A percentile compares a stretch with the other conserved stretches of the same genome.
phyloP scores from a whole-genome alignment of 2,888 invertebrate genomes.

The Pristionchus mayeri region DNA sequence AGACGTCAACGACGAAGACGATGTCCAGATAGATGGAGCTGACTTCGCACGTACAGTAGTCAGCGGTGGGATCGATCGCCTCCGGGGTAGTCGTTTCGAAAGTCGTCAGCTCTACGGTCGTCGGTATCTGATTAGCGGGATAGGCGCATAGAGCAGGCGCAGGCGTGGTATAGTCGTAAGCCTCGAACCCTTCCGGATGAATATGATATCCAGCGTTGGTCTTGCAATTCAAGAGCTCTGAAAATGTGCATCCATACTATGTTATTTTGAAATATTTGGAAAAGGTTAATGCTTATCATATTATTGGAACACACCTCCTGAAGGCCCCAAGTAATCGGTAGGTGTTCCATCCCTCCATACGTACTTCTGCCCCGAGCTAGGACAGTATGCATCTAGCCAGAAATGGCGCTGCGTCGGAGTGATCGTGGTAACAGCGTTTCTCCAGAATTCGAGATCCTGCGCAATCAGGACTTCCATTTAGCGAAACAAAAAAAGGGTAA shows the following conservation, averaged over 20 bases:
- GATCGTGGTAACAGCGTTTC: neutral
- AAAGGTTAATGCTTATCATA: too few relatives aligned
- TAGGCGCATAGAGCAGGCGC: neutral
- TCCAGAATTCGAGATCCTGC: conserved; percentile 16
- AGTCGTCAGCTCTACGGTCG: neutral
- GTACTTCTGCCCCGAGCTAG: neutral
- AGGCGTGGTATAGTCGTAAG: neutral
- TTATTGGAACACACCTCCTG: neutral
- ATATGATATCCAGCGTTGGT: neutral
- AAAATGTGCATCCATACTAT: too few relatives aligned
- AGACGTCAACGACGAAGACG: neutral
- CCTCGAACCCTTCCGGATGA: neutral
- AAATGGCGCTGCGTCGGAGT: neutral
- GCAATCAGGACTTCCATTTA: too few relatives aligned
- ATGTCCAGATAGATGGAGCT: conserved; percentile 15
- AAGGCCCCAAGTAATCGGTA: neutral
- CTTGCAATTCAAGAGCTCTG: neutral
- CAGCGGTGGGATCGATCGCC: neutral
- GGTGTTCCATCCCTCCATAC: neutral
- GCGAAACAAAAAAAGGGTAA: too few relatives aligned
- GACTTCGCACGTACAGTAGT: neutral
- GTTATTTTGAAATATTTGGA: too few relatives aligned
- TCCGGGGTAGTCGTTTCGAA: neutral
- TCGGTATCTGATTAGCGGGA: neutral
- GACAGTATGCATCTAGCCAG: neutral